Evolutionary conservation across 37 sponge, comb jelly and placozoan species (phyloP), one percentile per base, ranked within the genome.

Genomic region (Petrosia ficiformis): DNA sequence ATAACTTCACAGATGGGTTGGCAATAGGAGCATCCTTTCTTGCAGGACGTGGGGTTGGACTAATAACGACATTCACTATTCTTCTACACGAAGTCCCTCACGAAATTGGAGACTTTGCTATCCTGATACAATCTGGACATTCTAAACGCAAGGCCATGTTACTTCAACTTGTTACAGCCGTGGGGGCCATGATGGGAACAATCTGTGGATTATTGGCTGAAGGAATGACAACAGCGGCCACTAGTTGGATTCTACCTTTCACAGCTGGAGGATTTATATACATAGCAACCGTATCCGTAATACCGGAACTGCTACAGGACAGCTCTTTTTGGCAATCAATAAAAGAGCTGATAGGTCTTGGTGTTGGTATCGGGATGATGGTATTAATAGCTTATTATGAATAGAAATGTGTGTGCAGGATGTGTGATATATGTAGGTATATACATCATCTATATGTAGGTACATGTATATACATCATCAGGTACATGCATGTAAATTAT

Each of bases 261-360:
- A 97, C 98, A 1, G 98, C 98, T 39, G 98, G 98, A 32, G 98
- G 98, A 25, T 97, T 97, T 73, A 93, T 97, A 44, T 97, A 97
- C 87, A 97, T 97, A 44, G 97, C 94, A 0, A 91, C 91, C 0
- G 95, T 94, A 14, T 80, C 94, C 59, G 92, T 97, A 11, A 79
- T 97, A 8, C 97, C 97, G 0, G 98, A 94, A 72, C 81, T 97
- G 43, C 80, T 97, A 39, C 85, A 91, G 59, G 68, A 86, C 57
- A 71, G 75, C 39, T 59, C 86, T 21, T 24, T 83, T 16, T 58
- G 82, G 71, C 92, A 94, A 77, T 85, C 95, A 0, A 11, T 94
- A 4, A 67, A 77, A 63, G 95, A 97, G 83, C 58, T 97, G 32
- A 6, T 77, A 8, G 90, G 93, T 0, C 61, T 97, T 58, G 38